Percentiles rank a stretch among this genome's conserved stretches.
Evolutionary conservation across 2,888 invertebrate genomes (phyloP).

Genomic region (Timema podura): DNA sequence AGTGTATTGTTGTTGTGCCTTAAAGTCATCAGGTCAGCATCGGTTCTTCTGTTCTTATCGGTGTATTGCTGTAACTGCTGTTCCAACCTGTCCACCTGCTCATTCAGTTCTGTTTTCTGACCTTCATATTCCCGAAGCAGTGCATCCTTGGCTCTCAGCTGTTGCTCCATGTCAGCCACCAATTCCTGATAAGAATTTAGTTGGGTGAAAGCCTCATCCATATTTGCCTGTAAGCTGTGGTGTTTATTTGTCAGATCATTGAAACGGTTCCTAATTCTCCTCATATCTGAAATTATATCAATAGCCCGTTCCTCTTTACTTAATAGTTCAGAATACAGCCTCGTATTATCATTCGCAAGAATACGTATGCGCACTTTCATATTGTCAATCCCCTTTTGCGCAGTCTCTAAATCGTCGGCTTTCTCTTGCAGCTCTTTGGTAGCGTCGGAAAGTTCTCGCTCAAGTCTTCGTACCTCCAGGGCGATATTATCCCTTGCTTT

Average conservation of each 20-base stretch:
- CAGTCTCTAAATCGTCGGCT: too few species aligned
- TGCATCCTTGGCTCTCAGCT: conserved; percentile 53
- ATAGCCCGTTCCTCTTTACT: too few species aligned
- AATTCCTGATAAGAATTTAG: conserved; percentile 56
- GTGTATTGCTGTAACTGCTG: conserved; percentile 57
- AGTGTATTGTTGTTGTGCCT: conserved; percentile 59
- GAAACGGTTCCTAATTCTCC: too few species aligned
- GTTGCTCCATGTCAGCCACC: conserved; percentile 60
- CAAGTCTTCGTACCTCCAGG: too few species aligned
- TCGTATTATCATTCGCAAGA: too few species aligned
- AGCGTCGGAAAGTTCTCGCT: too few species aligned
- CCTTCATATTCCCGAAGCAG: conserved; percentile 54
- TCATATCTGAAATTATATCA: too few species aligned
- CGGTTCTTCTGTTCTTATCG: conserved; percentile 55
- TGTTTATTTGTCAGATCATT: conserved; percentile 68
- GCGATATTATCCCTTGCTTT: too few species aligned
- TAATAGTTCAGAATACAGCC: too few species aligned
- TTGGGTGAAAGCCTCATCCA: conserved; percentile 61
- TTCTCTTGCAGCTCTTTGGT: too few species aligned
- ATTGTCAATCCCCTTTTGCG: too few species aligned
- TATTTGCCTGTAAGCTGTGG: conserved; percentile 72
- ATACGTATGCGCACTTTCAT: too few species aligned
- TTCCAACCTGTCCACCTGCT: conserved; percentile 59
- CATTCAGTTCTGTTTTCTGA: conserved; percentile 52
- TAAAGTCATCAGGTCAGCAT: conserved; percentile 57